A percentile compares a stretch with the other conserved stretches of the same genome.
These are phyloP conservation scores for Thumatha senex DNA, from an alignment of 2,888 invertebrate genomes.

Conservation along the genomic window DNA sequence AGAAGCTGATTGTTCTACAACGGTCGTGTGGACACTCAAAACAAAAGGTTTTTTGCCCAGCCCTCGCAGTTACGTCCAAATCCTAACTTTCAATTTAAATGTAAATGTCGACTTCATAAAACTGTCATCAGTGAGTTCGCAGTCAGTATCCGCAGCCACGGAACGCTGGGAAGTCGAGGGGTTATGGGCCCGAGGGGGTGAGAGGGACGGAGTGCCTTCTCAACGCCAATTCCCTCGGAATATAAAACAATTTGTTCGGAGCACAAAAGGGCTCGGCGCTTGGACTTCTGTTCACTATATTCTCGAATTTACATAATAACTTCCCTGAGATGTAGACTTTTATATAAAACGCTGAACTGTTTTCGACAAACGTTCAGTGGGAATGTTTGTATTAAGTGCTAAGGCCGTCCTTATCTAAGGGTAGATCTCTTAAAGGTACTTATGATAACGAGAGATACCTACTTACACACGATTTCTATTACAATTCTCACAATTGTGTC, in stretches of 20 bases:
- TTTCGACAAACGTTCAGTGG: slow-evolving; percentile 9
- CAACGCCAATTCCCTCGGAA: slow-evolving; percentile 37
- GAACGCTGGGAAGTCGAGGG: slow-evolving; percentile 6
- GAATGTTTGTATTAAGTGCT: slow-evolving; percentile 4
- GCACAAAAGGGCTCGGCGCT: slow-evolving; percentile 49
- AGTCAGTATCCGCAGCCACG: slow-evolving; percentile 26
- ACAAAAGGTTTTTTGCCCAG: slow-evolving; percentile 20
- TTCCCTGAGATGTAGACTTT: slow-evolving; percentile 37
- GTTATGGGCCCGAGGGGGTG: neutral
- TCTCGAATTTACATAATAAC: slow-evolving; percentile 50
- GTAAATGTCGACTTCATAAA: slow-evolving; percentile 55
- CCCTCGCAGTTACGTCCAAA: slow-evolving; percentile 24
- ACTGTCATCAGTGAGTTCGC: slow-evolving; percentile 48
- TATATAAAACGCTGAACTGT: slow-evolving; percentile 18
- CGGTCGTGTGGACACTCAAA: slow-evolving; percentile 6
- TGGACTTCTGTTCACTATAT: slow-evolving; percentile 50
- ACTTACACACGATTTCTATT: no score
- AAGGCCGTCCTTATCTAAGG: no score
- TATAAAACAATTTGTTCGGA: slow-evolving; percentile 56
- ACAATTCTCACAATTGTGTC: neutral
- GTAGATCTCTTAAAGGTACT: no score
- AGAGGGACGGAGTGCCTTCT: slow-evolving; percentile 19
- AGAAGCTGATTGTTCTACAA: slow-evolving; percentile 2
- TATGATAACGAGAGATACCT: no score
- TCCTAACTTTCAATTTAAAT: slow-evolving; percentile 54